Evolutionary conservation across 2,888 invertebrate species (phyloP), one percentile per base, ranked within the genome.

Genomic region (Xanthostigma xanthostigma): DNA sequence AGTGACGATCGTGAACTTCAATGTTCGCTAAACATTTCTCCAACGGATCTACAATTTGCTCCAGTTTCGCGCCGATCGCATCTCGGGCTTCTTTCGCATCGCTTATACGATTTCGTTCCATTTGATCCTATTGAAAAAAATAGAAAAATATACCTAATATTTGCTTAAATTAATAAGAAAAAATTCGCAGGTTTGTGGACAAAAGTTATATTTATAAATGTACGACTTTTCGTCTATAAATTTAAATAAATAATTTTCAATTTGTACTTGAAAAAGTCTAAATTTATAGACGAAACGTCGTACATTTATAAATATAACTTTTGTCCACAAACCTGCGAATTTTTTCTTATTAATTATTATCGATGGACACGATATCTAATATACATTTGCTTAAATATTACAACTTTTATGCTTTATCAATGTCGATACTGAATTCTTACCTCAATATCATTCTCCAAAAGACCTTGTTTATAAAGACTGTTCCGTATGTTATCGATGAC

Each of bases 401-500:
- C 17, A 42, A 1, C 17, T 6, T 14, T 6, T 42, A 14, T 10
- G 6, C 8, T 41, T 14, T 14, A 13, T 8, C 42, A 10, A 41
- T 11, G 6, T 12, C 13, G 42, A 14, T 42, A n/a, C 17, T 17
- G 27, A 44, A 44, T 35, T 27, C 12, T 33, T 36, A 70, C 70
- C 63, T 71, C 62, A 8, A 78, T 63, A 53, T 81, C 79, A 44
- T 74, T 72, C 53, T 72, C 73, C 44, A 83, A 65, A 56, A 78
- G 73, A 52, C 80, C 80, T 58, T 77, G 72, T n/a, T 73, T 65
- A 60, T 74, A 72, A 66, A 84, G 79, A 61, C 81, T 79, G 60
- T 81, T 76, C 51, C 78, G 72, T 47, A 84, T 73, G 59, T 78
- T 81, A 58, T 81, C 75, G 17, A 78, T 74, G 35, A 81, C 72